A percentile compares a stretch with the other conserved stretches of the same genome.
Evolutionary conservation across 35 echinoderm and acorn worm genomes (phyloP).

Genomic region (Apostichopus japonicus): DNA sequence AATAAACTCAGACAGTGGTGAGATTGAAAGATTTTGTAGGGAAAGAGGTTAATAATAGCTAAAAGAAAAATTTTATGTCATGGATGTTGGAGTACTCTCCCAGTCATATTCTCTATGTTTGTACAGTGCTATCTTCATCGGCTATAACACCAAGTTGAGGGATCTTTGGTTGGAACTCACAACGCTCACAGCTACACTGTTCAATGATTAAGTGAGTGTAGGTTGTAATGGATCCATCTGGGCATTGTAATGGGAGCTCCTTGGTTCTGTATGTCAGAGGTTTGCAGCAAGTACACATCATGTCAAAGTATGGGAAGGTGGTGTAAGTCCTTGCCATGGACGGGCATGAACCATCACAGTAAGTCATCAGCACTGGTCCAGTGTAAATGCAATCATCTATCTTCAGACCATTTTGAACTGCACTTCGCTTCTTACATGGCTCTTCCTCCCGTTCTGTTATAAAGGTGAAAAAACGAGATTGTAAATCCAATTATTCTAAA

Average conservation of each 20-base stretch:
- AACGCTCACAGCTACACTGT: conserved; percentile 12
- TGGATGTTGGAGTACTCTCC: not conserved
- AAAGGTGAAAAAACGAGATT: not conserved
- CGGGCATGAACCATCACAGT: conserved; percentile 45
- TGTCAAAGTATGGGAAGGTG: conserved; percentile 10
- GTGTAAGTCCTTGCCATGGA: conserved; percentile 13
- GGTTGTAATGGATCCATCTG: not conserved
- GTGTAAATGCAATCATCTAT: conserved; percentile 21
- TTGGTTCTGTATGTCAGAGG: conserved; percentile 10
- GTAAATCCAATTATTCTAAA: no score
- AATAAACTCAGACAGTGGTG: no score
- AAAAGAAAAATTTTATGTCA: no score
- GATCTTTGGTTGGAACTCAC: conserved; percentile 41
- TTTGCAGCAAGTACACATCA: conserved; percentile 37
- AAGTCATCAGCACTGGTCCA: conserved; percentile 38
- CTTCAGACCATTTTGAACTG: not conserved
- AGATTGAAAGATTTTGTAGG: no score
- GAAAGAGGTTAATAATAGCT: no score
- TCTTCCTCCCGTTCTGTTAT: conserved; percentile 42
- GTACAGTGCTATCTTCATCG: not conserved
- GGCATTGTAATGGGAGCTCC: conserved; percentile 14
- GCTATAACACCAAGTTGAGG: conserved; percentile 12
- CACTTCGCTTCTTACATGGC: conserved; percentile 37
- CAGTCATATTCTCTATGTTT: not conserved
- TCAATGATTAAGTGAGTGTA: conserved; percentile 11